Evolutionary conservation across 30 jellyfish, hydroid and myxozoan species (phyloP), one percentile per base, ranked within the genome.

Genomic region (Turritopsis dohrnii): DNA sequence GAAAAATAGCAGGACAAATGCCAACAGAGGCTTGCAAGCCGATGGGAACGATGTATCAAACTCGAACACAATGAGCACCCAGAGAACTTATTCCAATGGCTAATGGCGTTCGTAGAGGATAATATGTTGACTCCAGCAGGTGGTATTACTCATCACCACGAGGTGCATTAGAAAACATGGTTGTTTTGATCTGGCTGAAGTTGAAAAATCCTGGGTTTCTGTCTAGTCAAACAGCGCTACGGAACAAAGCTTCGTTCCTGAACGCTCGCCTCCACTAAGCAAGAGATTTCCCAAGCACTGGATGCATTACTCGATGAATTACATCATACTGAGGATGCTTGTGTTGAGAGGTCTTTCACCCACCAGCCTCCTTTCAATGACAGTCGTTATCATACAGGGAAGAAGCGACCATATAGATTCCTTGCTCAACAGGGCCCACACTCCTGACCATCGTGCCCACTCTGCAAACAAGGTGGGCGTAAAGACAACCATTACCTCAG

Each of bases 201-300:
- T 25, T 84, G 28, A 54, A 20, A 19, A 89, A 21, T 22, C 27
- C 54, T 1, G 84, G 60, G 23, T 22, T 7, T 25, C 21, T 18
- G 76, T 7, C 69, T 28, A 19, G 54, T 83, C 25, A 83, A 83
- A 52, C 89, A 83, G 77, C 87, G 87, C 21, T 66, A 83, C 66
- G 89, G 89, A 1, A 83, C 88, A 28, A 86, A 81, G 31, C 89
- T 84, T 1, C 60, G 60, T 31, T 77, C 79, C 71, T 8, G 74
- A 26, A 86, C 95, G 5, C 82, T 86, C 1, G 89, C 81, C 26
- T 79, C 89, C 17, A 85, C 53, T 18, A 80, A 86, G 53, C 91
- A 92, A 19, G 92, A 80, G 65, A 81, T 86, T 28, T 86, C 95
- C 23, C 95, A 80, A 60, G 95, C 92, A 72, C 16, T 86, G 66